Evolutionary conservation across 2,797 vertebrate species (phyloP).

Genomic region (Parotocinclus haroldoi): DNA sequence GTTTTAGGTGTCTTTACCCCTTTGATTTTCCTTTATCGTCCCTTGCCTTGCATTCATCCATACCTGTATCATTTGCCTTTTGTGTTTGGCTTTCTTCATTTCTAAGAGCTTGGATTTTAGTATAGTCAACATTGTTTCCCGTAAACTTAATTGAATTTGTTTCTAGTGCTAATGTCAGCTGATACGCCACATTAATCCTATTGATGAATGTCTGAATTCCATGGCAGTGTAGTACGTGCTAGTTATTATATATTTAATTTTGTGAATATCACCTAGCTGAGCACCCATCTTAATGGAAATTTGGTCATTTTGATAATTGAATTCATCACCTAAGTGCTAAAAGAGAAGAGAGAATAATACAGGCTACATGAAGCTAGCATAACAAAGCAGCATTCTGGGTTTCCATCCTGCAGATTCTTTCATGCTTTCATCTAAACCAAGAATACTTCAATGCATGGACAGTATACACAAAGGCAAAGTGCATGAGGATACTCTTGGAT

Average conservation of each 20-base stretch:
- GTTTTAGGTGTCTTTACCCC: neutral
- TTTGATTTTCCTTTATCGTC: neutral
- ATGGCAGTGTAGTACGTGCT: conserved; percentile 90
- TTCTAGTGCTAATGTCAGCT: conserved; percentile 90
- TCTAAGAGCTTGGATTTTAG: conserved; percentile 65
- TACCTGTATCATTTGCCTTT: neutral
- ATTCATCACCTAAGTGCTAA: conserved; percentile 81
- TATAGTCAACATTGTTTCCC: conserved; percentile 79
- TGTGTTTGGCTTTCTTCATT: conserved; percentile 8
- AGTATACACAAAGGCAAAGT: neutral
- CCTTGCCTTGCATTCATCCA: neutral
- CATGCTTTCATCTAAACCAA: neutral
- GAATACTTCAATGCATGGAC: conserved; percentile 1
- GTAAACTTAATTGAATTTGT: conserved; percentile 95
- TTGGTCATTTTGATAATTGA: conserved; percentile 98
- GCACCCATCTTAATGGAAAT: conserved; percentile 92
- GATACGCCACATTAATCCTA: conserved; percentile 95
- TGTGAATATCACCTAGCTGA: conserved; percentile 88
- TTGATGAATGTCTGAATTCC: conserved; percentile 96
- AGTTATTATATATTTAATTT: conserved; percentile 97
- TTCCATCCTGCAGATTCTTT: conserved; percentile 8
- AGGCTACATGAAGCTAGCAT: neutral
- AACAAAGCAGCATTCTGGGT: neutral
- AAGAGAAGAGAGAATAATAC: conserved; percentile 3
- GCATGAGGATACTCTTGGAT: conserved; percentile 6